These are phyloP conservation scores for Dromas ardeola DNA, from an alignment of 2,113 vertebrate species.

Conservation along the genomic window DNA sequence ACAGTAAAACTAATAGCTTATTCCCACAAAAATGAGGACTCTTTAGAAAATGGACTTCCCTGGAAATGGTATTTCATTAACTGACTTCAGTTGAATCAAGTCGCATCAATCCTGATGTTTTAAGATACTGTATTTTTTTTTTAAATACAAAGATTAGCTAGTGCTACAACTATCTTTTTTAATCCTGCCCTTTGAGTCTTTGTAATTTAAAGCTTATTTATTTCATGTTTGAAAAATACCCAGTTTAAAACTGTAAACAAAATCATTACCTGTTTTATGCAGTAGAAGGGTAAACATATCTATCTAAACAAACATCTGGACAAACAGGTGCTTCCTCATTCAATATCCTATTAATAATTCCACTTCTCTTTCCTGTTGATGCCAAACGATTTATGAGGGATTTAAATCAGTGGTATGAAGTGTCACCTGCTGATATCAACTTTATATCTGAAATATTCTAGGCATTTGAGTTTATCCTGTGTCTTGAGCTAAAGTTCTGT, in stretches of 20 bases:
- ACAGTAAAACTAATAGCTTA: not conserved
- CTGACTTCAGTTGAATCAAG: not conserved
- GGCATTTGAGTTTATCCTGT: not conserved
- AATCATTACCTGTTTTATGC: not conserved
- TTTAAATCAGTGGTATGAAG: conserved; percentile 24
- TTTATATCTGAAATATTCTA: not conserved
- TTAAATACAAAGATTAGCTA: fast-evolving
- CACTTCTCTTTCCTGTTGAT: not conserved
- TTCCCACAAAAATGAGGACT: not conserved
- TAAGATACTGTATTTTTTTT: not conserved
- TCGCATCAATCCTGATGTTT: not conserved
- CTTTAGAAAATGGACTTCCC: not conserved
- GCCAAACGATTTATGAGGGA: conserved; percentile 28
- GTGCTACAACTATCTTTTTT: not conserved
- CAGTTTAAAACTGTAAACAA: not conserved
- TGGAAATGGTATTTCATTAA: not conserved
- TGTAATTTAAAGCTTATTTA: not conserved
- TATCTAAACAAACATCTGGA: conserved; percentile 36
- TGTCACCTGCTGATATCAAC: conserved; percentile 27
- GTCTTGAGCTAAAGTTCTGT: not conserved
- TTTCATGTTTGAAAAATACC: not conserved
- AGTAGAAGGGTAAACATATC: not conserved
- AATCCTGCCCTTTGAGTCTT: not conserved
- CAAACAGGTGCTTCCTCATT: conserved; percentile 23
- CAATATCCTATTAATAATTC: conserved; percentile 36